A percentile compares a stretch with the other conserved stretches of the same genome.
Evolutionary conservation across 2,797 vertebrate genomes (phyloP).

Genomic region (Distichodus sexfasciatus): DNA sequence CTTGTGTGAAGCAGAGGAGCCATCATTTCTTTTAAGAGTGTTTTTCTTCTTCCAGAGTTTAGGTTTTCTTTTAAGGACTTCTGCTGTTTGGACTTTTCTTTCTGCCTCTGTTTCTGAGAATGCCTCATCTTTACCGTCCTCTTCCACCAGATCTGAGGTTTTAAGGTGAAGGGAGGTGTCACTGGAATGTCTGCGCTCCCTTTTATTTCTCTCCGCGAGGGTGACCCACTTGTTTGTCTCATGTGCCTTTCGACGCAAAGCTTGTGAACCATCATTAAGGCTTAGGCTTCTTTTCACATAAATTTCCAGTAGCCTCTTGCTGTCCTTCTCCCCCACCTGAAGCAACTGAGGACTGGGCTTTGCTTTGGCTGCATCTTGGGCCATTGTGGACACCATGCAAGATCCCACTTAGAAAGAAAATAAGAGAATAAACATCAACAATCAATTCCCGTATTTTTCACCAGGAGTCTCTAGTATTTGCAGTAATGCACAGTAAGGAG

Average conservation of each 20-base stretch:
- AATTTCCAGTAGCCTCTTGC: constrained; percentile 75
- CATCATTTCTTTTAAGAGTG: constrained; percentile 1
- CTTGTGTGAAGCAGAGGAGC: constrained; percentile 17
- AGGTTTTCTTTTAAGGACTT: constrained; percentile 26
- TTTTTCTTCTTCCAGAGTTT: constrained; percentile 60
- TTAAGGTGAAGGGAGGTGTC: constrained; percentile 60
- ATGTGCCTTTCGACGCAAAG: neutral
- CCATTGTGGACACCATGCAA: constrained; percentile 52
- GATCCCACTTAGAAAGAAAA: neutral
- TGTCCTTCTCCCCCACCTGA: constrained; percentile 73
- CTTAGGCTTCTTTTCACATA: constrained; percentile 76
- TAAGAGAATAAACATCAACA: constrained; percentile 10
- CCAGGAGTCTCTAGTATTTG: neutral
- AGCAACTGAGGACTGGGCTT: constrained; percentile 62
- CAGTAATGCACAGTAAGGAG: neutral
- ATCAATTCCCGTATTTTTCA: neutral
- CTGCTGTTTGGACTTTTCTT: rapidly evolving
- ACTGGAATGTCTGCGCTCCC: constrained; percentile 65
- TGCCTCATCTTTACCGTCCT: neutral
- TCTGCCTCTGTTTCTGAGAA: neutral
- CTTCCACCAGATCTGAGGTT: neutral
- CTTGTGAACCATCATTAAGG: constrained; percentile 61
- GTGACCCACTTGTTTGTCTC: constrained; percentile 61
- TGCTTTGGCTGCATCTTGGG: constrained; percentile 31
- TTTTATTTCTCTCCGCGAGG: neutral